These are phyloP conservation scores for Caenorhabditis panamensis DNA, from an alignment of 2,888 invertebrate genomes.

Conservation along the genomic window DNA sequence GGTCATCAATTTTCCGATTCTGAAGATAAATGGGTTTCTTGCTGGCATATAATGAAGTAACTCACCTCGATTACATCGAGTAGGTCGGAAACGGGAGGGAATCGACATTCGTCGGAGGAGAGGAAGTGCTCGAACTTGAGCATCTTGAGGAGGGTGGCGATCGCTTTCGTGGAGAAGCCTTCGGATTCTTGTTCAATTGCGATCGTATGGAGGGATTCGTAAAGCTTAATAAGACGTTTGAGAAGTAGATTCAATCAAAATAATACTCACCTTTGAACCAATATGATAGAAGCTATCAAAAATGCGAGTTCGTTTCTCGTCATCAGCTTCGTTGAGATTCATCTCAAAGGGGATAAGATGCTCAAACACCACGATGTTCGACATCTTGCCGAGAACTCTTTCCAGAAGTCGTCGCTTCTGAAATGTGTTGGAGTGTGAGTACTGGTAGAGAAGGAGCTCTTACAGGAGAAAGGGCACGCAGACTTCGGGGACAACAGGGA, in stretches of 20 bases:
- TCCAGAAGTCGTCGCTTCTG: conserved; percentile 32
- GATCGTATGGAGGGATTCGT: conserved; percentile 30
- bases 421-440: background rate
- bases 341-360: conserved; percentile 44
- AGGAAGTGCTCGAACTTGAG: conserved; percentile 34
- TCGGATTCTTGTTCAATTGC: conserved; percentile 27
- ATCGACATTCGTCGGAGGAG: conserved; percentile 1
- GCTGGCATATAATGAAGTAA: background rate
- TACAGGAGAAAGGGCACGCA: conserved; percentile 16
- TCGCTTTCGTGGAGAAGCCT: background rate
- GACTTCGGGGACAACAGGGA: conserved; percentile 22
- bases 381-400: conserved; percentile 12
- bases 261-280: conserved; percentile 33
- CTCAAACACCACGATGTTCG: conserved; percentile 39
- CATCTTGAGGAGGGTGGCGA: conserved; percentile 8
- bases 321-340: conserved; percentile 13
- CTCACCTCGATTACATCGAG: conserved; percentile 42
- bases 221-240: conserved; percentile 43
- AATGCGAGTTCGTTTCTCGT: conserved; percentile 13
- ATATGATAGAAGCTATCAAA: conserved; percentile 38
- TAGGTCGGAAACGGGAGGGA: conserved; percentile 31
- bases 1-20: conserved; percentile 24
- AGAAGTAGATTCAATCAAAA: background rate
- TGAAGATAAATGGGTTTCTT: background rate
- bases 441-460: background rate